phyloP scores from a whole-genome alignment of 2,888 invertebrate genomes.

The Chironomus tentans region DNA sequence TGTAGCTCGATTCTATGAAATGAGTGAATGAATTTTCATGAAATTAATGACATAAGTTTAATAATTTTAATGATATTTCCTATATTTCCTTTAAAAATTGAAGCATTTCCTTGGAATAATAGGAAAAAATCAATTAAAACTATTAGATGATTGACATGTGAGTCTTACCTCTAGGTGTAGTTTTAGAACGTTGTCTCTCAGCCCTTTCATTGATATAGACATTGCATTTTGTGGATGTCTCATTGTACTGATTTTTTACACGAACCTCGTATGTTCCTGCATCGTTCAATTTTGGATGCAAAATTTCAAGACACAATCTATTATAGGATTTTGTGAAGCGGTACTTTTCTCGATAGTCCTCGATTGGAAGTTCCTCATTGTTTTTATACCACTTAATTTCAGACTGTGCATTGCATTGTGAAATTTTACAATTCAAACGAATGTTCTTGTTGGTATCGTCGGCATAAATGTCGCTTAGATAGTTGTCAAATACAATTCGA shows the following conservation, averaged over 20 bases:
- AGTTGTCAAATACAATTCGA: slow-evolving; percentile 3
- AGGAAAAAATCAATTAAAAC: too few species aligned
- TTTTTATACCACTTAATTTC: slow-evolving; percentile 18
- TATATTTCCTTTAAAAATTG: too few species aligned
- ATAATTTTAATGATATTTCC: too few species aligned
- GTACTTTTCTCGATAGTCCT: slow-evolving; percentile 13
- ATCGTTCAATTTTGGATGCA: background rate
- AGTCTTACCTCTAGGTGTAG: background rate
- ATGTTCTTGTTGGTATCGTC: slow-evolving; percentile 7
- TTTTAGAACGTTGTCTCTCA: background rate
- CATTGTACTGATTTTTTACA: slow-evolving; percentile 14
- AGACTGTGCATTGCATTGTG: slow-evolving; percentile 10
- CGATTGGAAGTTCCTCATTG: slow-evolving; percentile 6
- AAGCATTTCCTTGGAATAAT: too few species aligned
- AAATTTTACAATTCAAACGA: slow-evolving; percentile 13
- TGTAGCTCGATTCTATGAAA: background rate
- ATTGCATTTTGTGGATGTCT: slow-evolving; percentile 17
- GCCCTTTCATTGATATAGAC: slow-evolving; percentile 1
- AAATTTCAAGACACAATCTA: slow-evolving; percentile 12
- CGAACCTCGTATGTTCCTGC: slow-evolving; percentile 10
- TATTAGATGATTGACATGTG: too few species aligned
- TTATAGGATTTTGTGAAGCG: slow-evolving; percentile 24
- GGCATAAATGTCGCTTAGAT: background rate
- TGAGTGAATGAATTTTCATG: too few species aligned
- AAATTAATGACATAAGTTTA: too few species aligned